Conservation (phyloP, 1,140 invertebrate species). For the Aethina tumida region DNA sequence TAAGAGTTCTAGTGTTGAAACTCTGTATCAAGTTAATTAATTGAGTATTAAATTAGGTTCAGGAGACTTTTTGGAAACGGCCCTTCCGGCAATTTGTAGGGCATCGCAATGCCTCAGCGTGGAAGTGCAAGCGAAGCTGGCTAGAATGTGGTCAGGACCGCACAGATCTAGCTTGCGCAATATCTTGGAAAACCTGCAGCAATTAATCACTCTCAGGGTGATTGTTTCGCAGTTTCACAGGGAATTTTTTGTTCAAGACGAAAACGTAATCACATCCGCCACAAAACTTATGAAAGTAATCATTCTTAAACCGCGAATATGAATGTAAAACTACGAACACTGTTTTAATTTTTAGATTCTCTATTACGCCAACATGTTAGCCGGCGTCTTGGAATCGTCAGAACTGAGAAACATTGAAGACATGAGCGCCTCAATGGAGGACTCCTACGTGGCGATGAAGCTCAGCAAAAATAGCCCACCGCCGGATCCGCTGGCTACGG, state of each 20-base stretch:
- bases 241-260: slow-evolving; percentile 74
- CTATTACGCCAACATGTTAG: slow-evolving; percentile 82
- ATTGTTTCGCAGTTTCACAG: slow-evolving; percentile 64
- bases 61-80: slow-evolving; percentile 72
- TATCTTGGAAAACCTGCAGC: slow-evolving; percentile 73
- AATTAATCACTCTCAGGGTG: slow-evolving; percentile 74
- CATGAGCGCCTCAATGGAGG: slow-evolving; percentile 29
- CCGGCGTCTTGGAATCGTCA: slow-evolving; percentile 64
- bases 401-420: slow-evolving; percentile 47
- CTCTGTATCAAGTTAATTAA: background rate
- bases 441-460: slow-evolving; percentile 24
- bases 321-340: background rate
- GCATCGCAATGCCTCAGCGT: slow-evolving; percentile 63
- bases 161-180: slow-evolving; percentile 57
- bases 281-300: slow-evolving; percentile 72
- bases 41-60: slow-evolving; percentile 40
- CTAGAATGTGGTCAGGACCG: slow-evolving; percentile 65
- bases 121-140: slow-evolving; percentile 69
- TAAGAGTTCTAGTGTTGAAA: slow-evolving; percentile 25
- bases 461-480: slow-evolving; percentile 21
- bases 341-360: slow-evolving; percentile 53
- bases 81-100: slow-evolving; percentile 70
- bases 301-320: background rate
- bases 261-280: slow-evolving; percentile 65
- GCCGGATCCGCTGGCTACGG: slow-evolving; percentile 34